Evolutionary conservation across 2,888 invertebrate genomes (phyloP), one percentile per base, ranked within the genome.

Genomic region (Epirrita christyi): DNA sequence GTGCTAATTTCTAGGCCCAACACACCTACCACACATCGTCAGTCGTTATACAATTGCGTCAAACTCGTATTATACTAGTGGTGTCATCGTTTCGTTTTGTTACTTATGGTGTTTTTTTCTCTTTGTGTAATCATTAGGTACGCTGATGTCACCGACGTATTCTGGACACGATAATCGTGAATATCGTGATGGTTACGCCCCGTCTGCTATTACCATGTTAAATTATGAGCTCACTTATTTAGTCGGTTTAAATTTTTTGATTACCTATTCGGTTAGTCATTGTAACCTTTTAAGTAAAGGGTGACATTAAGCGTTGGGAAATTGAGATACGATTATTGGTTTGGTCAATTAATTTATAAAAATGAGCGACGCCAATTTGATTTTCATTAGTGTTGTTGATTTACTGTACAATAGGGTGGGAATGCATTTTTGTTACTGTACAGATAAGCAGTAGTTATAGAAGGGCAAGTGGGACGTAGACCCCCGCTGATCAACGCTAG

Each of bases 311-410:
- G 73, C 70, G 73, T 75, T 75, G 71, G 70, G 71, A 76, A 85
- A 87, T 87, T 79, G 83, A 88, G 83, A 83, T 88, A 88, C 72
- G 88, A 83, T 86, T 82, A 86, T 88, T 80, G 72, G 76, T 68
- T 70, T 73, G 64, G 73, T 64, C 77, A 72, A 83, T 85, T 81
- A 81, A 81, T 83, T 78, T 77, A 75, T 75, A 71, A 70, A 73
- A 76, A 75, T 76, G 72, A 70, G 67, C 69, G 77, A 78, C 77
- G 79, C 74, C 75, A 76, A 59, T 57, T 61, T 67, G 66, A 63
- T 68, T 59, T 51, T 55, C 38, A 55, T 56, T 63, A 61, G 50
- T 58, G 32, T 48, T 36, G 55, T 61, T 53, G 58, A 59, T 50
- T 52, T 61, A 63, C 42, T 42, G 55, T 55, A 51, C 47, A 48